Evolutionary conservation across 2,113 vertebrate genomes (phyloP).

Genomic region (Oenanthe melanoleuca): DNA sequence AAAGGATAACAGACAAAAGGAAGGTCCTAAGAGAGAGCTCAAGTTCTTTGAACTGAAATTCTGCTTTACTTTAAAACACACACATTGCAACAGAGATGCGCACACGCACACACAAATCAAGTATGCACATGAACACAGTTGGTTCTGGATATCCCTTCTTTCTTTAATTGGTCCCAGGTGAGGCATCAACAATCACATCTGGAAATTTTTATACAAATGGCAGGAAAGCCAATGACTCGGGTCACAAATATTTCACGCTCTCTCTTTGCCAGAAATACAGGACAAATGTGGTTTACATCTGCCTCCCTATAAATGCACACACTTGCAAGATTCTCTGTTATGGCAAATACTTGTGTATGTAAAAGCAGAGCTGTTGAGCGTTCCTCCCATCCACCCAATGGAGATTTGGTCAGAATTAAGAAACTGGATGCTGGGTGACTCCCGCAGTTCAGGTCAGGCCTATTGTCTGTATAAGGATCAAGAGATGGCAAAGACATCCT

Average conservation of each 20-base stretch:
- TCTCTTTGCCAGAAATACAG: constrained; percentile 67
- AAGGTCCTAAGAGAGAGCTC: not conserved
- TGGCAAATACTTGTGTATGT: not conserved
- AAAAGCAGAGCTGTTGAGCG: not conserved
- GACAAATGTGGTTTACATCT: constrained; percentile 74
- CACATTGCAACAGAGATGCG: not conserved
- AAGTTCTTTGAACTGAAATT: constrained; percentile 32
- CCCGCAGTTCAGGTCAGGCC: not conserved
- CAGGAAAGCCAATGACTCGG: constrained; percentile 68
- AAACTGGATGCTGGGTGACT: not conserved
- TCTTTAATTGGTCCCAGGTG: constrained; percentile 71
- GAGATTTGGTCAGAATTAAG: not conserved
- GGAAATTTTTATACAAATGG: constrained; percentile 71
- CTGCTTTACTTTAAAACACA: constrained; percentile 36
- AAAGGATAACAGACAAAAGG: not conserved
- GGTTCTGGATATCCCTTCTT: constrained; percentile 53
- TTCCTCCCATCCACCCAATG: not conserved
- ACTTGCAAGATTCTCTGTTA: not conserved
- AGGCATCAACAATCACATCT: constrained; percentile 70
- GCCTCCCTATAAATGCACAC: constrained; percentile 53
- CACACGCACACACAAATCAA: constrained; percentile 1
- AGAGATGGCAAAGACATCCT: not conserved
- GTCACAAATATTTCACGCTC: constrained; percentile 76
- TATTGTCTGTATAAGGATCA: not conserved
- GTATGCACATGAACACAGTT: constrained; percentile 45